These are phyloP conservation scores for Nemapogon koenigi DNA, from an alignment of 2,888 invertebrate species.

Conservation along the genomic window DNA sequence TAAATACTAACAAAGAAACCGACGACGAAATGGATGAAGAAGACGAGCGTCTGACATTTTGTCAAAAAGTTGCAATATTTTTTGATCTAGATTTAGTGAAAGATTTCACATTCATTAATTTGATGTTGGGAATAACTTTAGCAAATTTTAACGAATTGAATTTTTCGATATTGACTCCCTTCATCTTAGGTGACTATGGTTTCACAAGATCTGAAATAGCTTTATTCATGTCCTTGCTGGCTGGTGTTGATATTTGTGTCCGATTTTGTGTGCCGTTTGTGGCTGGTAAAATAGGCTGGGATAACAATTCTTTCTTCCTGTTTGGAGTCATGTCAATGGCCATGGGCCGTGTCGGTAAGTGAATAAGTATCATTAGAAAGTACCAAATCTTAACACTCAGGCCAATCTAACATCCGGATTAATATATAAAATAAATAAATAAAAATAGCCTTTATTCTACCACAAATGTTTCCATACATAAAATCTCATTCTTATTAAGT, in stretches of 20 bases:
- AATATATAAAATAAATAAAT: no score
- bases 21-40: slow-evolving; percentile 24
- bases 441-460: no score
- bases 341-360: slow-evolving; percentile 68
- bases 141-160: slow-evolving; percentile 76
- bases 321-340: slow-evolving; percentile 73
- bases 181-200: slow-evolving; percentile 73
- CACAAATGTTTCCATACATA: no score
- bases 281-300: slow-evolving; percentile 73
- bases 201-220: slow-evolving; percentile 68
- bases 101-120: slow-evolving; percentile 72
- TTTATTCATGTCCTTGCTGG: slow-evolving; percentile 72
- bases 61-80: slow-evolving; percentile 66
- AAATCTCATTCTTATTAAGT: no score
- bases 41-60: slow-evolving; percentile 40
- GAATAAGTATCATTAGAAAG: no score
- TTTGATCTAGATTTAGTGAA: slow-evolving; percentile 75
- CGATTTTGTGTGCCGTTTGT: slow-evolving; percentile 73
- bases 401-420: no score
- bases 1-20: slow-evolving; percentile 17
- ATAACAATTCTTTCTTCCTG: slow-evolving; percentile 73
- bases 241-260: slow-evolving; percentile 68
- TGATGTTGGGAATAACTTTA: slow-evolving; percentile 74
- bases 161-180: slow-evolving; percentile 76
- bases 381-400: no score